Evolutionary conservation across 2,888 invertebrate genomes (phyloP), one percentile per base, ranked within the genome.

Genomic region (Synergus gifuensis): DNA sequence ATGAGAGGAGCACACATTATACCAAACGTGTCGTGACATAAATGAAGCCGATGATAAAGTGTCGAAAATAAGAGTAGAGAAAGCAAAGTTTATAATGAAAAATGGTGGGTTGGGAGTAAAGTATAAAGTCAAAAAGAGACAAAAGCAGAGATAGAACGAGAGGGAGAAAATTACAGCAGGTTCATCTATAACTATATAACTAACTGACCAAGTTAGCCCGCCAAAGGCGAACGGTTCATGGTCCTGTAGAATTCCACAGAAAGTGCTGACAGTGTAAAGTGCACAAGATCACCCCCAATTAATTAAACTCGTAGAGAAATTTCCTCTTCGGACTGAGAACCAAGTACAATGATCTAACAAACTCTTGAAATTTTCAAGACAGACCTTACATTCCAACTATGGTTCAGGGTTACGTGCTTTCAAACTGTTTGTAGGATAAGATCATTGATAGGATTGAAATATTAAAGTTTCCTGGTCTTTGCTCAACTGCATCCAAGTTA

Each of bases 271-370:
- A 62, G 76, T 12, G 69, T 80, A 78, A 84, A 85, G 80, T 81
- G 81, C 76, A 81, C 49, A 81, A 76, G 83, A 84, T 86, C 83
- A 82, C 82, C 83, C 83, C 78, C 84, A 83, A 84, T 87, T 87
- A 85, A 87, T 87, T 85, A 83, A 85, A 83, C 78, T 78, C 67
- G 77, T 81, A 79, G 67, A 16, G 79, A 81, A 82, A 86, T 80
- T 85, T 83, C 16, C 76, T 18, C 80, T 76, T 78, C 76, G 80
- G 77, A 69, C 63, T 58, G 76, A 77, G 28, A 28, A 58, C 66
- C 46, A 49, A 69, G 78, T 81, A 80, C 83, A 83, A 84, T 85
- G 82, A 83, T 79, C 79, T 76, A 80, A 80, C 73, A 58, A 54
- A 58, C 73, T 73, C 73, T 54, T 54, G 73, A 73, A 73, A 73